Evolutionary conservation across 2,888 invertebrate species (phyloP), one percentile per base, ranked within the genome.

Genomic region (Cosmia pyralina): DNA sequence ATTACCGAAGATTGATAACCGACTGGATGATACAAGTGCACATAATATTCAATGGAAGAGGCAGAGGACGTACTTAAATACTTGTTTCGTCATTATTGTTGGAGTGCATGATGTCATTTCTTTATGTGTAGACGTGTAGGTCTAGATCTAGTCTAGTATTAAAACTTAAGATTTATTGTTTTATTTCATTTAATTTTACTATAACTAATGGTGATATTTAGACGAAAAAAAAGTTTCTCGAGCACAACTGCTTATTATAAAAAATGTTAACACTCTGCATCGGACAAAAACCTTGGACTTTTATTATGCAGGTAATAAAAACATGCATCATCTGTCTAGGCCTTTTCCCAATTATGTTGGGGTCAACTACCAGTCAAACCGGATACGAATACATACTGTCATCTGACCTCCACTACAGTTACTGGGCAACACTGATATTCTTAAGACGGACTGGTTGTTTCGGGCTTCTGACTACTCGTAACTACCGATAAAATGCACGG

Each of bases 71-170:
- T 59, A 79, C 52, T 69, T 77, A 48, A 69, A 66, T 60, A 77
- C 63, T 60, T 19, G 53, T 82, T 70, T 71, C 66, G 46, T 64
- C 71, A 63, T 63, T 60, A 66, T 44, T 22, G 53, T 58, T 71
- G 41, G 41, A 69, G 8, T 46, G 62, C 41, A 81, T 79, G 82
- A 79, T 81, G 81, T 79, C 69, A 76, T 77, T 34, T 80, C 34
- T 67, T 59, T 64, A 79, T 73, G 53, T 64, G 59, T 44, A 44
- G 63, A 38, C 50, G 78, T 72, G 63, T 48, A 63, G 41, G 58
- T 64, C 63, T 75, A 34, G 59, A 65, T 38, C 22, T 46, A 8
- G 22, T 65, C 22, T 65, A 46, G 41, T 58, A 50, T 34, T 22
- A 13, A 19, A 72, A 57, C 28, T 22, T 28, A 28, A 44, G 28